Conservation (phyloP, 2,797 vertebrate genomes). For the Holocentrus rufus region DNA sequence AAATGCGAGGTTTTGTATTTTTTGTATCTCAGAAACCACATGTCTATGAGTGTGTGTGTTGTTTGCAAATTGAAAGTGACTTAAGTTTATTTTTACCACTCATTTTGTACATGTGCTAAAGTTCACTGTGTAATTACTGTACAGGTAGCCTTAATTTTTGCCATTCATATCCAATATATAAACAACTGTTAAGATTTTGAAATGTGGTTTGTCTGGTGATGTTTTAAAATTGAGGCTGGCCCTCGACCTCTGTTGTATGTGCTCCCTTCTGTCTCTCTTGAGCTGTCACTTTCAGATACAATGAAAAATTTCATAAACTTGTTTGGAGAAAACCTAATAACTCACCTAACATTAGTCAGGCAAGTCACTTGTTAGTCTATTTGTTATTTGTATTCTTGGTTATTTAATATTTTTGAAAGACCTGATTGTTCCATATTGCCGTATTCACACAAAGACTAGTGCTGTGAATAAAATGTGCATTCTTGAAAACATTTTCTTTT, state of each 20-base stretch:
- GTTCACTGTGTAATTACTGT: too few relatives aligned
- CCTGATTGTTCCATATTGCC: too few relatives aligned
- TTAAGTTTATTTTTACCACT: too few relatives aligned
- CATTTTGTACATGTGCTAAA: too few relatives aligned
- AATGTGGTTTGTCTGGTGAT: background rate
- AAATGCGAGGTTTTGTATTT: background rate
- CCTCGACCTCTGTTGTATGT: background rate
- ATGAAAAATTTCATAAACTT: background rate
- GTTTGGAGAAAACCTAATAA: background rate
- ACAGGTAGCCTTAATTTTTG: too few relatives aligned
- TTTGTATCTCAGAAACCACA: background rate
- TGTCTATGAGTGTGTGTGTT: background rate
- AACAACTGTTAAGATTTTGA: background rate
- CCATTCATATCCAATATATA: too few relatives aligned
- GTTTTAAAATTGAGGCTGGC: background rate
- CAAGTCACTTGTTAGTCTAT: too few relatives aligned
- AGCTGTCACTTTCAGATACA: background rate
- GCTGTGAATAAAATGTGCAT: slow-evolving; percentile 30
- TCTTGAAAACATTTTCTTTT: background rate
- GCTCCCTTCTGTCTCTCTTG: background rate
- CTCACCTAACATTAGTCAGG: too few relatives aligned
- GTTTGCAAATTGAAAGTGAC: slow-evolving; percentile 4
- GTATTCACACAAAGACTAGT: slow-evolving; percentile 10
- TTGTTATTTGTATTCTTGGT: too few relatives aligned
- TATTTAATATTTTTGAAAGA: too few relatives aligned